Evolutionary conservation across 1,140 invertebrate genomes (phyloP).

Genomic region (Globodera rostochiensis): DNA sequence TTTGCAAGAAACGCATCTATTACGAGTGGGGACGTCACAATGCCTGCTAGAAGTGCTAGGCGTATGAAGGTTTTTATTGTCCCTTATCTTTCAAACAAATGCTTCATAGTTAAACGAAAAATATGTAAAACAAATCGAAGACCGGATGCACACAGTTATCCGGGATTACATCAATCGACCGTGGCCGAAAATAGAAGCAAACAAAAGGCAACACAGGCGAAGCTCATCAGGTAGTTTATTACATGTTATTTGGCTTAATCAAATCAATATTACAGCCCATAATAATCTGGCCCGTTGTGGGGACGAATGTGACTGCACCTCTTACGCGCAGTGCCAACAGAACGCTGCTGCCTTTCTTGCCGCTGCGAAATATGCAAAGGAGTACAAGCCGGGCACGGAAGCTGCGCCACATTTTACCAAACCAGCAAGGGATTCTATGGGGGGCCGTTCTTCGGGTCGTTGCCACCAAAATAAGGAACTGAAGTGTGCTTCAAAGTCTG

Average conservation of each 20-base stretch:
- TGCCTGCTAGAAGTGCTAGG: too few relatives aligned
- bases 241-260: too few relatives aligned
- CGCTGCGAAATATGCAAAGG: background rate
- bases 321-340: background rate
- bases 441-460: too few relatives aligned
- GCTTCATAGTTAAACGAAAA: background rate
- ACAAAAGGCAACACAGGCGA: too few relatives aligned
- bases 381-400: background rate
- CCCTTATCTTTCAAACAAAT: too few relatives aligned
- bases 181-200: background rate
- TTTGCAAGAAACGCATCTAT: too few relatives aligned
- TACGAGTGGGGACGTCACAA: too few relatives aligned
- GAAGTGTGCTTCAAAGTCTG: background rate
- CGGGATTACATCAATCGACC: background rate
- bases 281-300: background rate
- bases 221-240: too few relatives aligned
- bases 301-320: background rate
- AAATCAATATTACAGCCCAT: too few relatives aligned
- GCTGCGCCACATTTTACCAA: fast-evolving
- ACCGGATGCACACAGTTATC: background rate
- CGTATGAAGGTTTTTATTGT: too few relatives aligned
- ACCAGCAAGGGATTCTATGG: too few relatives aligned
- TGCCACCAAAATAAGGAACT: background rate
- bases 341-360: background rate
- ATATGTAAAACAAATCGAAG: background rate